Conservation (phyloP, 2,888 invertebrate genomes). For the Diarsia mendica region DNA sequence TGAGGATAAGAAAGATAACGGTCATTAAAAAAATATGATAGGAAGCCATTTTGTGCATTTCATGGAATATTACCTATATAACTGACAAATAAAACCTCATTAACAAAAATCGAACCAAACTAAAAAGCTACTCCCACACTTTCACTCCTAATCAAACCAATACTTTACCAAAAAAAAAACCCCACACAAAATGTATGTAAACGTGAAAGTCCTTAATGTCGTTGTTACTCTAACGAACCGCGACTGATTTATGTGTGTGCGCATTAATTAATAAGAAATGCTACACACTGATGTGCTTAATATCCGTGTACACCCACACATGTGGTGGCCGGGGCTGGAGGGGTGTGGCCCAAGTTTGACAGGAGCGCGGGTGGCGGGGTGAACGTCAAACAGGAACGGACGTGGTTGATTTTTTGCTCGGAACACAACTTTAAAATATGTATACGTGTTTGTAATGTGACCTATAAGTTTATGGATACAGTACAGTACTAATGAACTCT, state of each 20-base stretch:
- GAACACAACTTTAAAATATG: background rate
- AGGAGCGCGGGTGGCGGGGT: slow-evolving; percentile 55
- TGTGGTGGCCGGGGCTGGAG: slow-evolving; percentile 27
- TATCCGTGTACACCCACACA: slow-evolving; percentile 74
- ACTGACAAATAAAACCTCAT: background rate
- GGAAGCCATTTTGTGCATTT: too few relatives aligned
- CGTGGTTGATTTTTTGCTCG: background rate
- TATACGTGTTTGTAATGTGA: background rate
- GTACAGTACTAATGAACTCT: background rate
- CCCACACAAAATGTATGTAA: slow-evolving; percentile 63
- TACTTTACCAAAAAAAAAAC: slow-evolving; percentile 21
- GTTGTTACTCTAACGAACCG: slow-evolving; percentile 87
- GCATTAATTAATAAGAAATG: slow-evolving; percentile 89
- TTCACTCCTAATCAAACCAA: slow-evolving; percentile 17
- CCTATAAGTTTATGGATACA: background rate
- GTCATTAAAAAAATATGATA: too few relatives aligned
- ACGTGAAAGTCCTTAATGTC: slow-evolving; percentile 82
- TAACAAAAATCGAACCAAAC: background rate
- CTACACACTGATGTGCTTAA: slow-evolving; percentile 73
- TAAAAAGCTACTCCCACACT: background rate
- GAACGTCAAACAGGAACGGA: slow-evolving; percentile 27
- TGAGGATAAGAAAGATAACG: too few relatives aligned
- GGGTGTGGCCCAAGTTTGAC: slow-evolving; percentile 55
- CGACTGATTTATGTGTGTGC: slow-evolving; percentile 89
- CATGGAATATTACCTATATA: too few relatives aligned